Evolutionary conservation across 1,140 invertebrate species (phyloP), one percentile per base, ranked within the genome.

Genomic region (Drosophila ambigua): DNA sequence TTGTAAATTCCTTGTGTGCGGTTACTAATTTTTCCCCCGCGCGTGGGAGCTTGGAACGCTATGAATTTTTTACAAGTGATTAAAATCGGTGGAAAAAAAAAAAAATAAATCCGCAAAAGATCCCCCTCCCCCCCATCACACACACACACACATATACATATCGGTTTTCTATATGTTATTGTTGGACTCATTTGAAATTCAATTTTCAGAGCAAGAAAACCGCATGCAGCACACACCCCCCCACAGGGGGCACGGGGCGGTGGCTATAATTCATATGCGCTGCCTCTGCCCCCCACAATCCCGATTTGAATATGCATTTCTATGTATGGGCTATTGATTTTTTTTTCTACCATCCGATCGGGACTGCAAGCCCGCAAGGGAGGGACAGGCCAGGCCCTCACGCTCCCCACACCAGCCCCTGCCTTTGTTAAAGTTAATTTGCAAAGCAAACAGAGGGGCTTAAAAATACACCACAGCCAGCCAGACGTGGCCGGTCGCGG

Each of bases 401-500:
- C 20, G 1, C 20, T 1, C 1, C 20, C 20, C 1, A 20, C 20
- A 0, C 20, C 20, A 20, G 16, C 31, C 26, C 50, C 59, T 76
- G 60, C 77, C 75, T 78, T 72, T 72, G 79, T 87, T 81, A 81
- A 87, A 87, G 83, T 87, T 87, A 87, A 87, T 87, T 87, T 87
- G 72, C 61, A 88, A 87, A 76, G 78, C 80, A 78, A 87, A 87
- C 83, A 87, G 35, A 24, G 46, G 4, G 45, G 66, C 83, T 88
- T 87, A 87, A 87, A 87, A 85, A 87, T 79, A 87, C 83, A 87
- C 48, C 59, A 49, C 16, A 15, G 46, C 53, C 24, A 31, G 31
- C 2, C 11, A 13, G 4, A n/a, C n/a, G 4, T 2, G 4, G 4
- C 1, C 13, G 11, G 4, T 3, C 3, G 61, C 62, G 49, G 48